Base-by-base conservation (phyloP, 2,888 invertebrate species). In the Morpho deidamia region DNA sequence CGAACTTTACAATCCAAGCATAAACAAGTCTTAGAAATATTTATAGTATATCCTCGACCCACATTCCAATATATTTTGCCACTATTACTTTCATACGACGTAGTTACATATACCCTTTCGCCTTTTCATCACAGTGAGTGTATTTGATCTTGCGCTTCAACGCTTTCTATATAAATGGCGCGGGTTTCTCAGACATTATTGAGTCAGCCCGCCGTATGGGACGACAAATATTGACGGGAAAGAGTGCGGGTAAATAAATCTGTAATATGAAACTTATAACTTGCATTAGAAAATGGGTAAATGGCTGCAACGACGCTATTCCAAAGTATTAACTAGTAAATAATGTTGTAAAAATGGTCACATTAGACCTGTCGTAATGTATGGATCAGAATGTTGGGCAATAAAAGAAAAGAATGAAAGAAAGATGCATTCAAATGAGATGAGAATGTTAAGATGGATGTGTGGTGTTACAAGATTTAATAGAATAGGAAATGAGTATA, bases 151-250 rank as follows among this genome's bases (percentile, higher is more conserved):
- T 35, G 40, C 48, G 56, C 56, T 56, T 44, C 55, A 48, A 48
- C 47, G 53, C 53, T 42, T 48, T 45, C 53, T 58, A 42, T 55
- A 58, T 53, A 58, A 60, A 60, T 58, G 55, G 50, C 44, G 44
- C 44, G 43, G 52, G 44, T 55, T 57, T 59, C 58, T 53, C 51
- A 49, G 14, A 47, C 47, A 58, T 60, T 64, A 65, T 64, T 59
- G 61, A 63, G 61, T 58, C 49, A 59, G 57, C 55, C 51, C 61
- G 53, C 56, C 58, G 58, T 57, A 58, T 53, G 51, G 56, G 55
- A 60, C 51, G 61, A 58, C 58, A 62, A 64, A 65, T 64, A 64
- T 64, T 64, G 59, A 60, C 64, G 52, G 41, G 56, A 55, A 61
- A 58, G 59, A 62, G 61, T 59, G 56, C 45, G 37, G 46, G 55